Evolutionary conservation across 2,888 invertebrate species (phyloP).

Genomic region (Nomada hirtipes): DNA sequence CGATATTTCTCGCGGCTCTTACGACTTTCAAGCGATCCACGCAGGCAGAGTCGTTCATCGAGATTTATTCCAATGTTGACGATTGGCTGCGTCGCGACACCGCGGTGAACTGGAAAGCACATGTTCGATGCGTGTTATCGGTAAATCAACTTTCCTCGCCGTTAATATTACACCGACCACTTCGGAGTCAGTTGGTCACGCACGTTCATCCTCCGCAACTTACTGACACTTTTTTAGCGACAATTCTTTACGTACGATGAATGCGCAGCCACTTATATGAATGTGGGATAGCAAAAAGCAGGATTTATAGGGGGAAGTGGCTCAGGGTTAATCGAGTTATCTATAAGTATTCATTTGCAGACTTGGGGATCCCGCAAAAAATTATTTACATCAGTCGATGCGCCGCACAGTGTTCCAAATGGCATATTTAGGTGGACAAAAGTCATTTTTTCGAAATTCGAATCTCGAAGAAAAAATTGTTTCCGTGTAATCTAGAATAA

Average conservation of each 20-base stretch:
- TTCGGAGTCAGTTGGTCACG: neutral
- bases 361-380: too few species aligned
- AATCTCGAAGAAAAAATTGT: too few species aligned
- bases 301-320: neutral
- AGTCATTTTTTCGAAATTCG: too few species aligned
- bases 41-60: slow-evolving; percentile 5
- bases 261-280: too few species aligned
- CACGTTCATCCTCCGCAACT: neutral
- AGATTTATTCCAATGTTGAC: slow-evolving; percentile 42
- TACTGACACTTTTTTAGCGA: neutral
- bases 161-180: neutral
- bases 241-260: neutral
- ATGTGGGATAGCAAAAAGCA: neutral
- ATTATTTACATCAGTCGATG: too few species aligned
- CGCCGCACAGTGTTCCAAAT: too few species aligned
- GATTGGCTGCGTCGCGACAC: neutral
- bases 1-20: slow-evolving; percentile 49
- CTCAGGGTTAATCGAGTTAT: neutral
- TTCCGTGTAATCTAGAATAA: too few species aligned
- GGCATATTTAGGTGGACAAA: too few species aligned
- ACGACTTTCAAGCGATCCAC: slow-evolving; percentile 54
- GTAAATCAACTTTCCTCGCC: slow-evolving; percentile 12
- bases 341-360: too few species aligned
- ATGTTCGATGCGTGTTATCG: neutral
- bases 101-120: neutral